phyloP scores from a whole-genome alignment of 2,113 vertebrate genomes.

The Rhynchopsitta pachyrhyncha region DNA sequence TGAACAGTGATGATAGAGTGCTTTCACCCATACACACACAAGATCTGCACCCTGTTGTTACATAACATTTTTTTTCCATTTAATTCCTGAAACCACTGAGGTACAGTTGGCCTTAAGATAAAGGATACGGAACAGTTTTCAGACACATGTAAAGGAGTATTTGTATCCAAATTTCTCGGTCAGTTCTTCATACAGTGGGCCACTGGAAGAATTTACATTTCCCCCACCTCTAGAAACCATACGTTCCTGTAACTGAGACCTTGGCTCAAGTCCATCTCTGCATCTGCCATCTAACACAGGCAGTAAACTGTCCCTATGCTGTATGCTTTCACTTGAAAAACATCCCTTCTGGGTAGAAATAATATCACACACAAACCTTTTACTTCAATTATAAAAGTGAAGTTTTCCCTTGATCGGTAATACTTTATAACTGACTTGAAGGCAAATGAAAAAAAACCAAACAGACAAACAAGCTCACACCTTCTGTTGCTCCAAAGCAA shows the following conservation, averaged over 20 bases:
- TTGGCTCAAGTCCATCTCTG: background rate
- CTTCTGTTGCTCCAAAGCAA: slow-evolving; percentile 37
- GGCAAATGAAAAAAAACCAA: background rate
- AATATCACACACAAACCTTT: slow-evolving; percentile 13
- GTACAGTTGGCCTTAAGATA: background rate
- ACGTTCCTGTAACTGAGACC: background rate
- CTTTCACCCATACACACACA: background rate
- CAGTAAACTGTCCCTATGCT: background rate
- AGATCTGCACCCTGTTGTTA: background rate
- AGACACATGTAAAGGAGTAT: background rate
- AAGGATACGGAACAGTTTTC: background rate
- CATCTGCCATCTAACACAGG: background rate
- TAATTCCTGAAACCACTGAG: background rate
- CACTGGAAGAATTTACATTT: background rate
- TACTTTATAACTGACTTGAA: slow-evolving; percentile 50
- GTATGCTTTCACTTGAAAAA: slow-evolving; percentile 63
- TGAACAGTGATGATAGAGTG: background rate
- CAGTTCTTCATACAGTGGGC: background rate
- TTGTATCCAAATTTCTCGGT: background rate
- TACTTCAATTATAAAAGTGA: slow-evolving; percentile 5
- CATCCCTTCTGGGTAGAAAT: slow-evolving; percentile 24
- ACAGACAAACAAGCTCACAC: background rate
- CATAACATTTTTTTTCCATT: background rate
- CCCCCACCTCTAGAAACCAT: background rate
- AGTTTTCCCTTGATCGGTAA: slow-evolving; percentile 48